These are phyloP conservation scores for Nannobrachium achirus DNA, from an alignment of 2,113 vertebrate species.

Conservation along the genomic window DNA sequence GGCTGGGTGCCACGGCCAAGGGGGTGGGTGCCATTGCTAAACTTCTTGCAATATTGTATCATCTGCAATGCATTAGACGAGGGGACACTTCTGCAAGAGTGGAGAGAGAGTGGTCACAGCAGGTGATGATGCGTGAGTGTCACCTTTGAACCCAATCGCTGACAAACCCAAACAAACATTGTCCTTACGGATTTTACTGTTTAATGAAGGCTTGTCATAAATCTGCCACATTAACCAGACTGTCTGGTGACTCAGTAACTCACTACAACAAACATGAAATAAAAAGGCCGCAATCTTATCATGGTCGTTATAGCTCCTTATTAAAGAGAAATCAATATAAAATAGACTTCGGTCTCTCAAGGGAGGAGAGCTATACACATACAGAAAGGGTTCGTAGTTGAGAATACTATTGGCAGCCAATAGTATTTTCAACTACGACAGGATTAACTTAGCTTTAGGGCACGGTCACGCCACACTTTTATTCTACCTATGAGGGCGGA, in stretches of 20 bases:
- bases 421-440: not conserved
- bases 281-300: conserved; percentile 57
- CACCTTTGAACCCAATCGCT: conserved; percentile 24
- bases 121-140: no score
- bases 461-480: no score
- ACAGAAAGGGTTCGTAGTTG: not conserved
- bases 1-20: no score
- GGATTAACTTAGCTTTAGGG: no score
- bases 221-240: conserved; percentile 25
- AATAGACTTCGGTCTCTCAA: conserved; percentile 31
- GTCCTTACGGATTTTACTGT: conserved; percentile 33
- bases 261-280: conserved; percentile 59
- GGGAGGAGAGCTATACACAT: not conserved
- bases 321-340: conserved; percentile 38
- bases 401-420: not conserved
- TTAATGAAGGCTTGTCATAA: conserved; percentile 29
- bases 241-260: conserved; percentile 65
- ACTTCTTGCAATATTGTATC: not conserved
- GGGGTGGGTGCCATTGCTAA: no score
- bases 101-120: no score
- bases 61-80: not conserved
- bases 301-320: conserved; percentile 23
- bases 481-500: no score
- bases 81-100: not conserved
- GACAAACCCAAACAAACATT: conserved; percentile 42